A percentile compares a stretch with the other conserved stretches of the same genome.
phyloP scores from a whole-genome alignment of 92 coral and sea anemone genomes.

The Zoanthus solanderi region DNA sequence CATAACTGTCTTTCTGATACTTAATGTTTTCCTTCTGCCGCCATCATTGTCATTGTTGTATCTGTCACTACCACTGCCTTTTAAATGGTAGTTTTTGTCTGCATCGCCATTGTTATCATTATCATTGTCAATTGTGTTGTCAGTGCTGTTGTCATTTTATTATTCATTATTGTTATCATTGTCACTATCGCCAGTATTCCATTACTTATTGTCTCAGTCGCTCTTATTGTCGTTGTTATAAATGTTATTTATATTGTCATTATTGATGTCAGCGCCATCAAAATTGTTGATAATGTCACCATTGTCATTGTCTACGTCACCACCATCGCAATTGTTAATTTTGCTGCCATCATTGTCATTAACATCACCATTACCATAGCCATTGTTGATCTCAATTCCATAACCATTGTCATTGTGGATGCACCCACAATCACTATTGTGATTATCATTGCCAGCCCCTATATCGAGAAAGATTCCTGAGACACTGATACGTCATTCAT shows the following conservation, averaged over 20 bases:
- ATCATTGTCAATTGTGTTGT: too few species aligned
- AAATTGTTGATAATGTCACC: neutral
- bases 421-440: neutral
- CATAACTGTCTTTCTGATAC: too few species aligned
- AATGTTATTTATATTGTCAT: neutral
- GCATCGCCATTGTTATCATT: neutral
- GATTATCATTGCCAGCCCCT: too few species aligned
- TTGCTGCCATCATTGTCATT: neutral
- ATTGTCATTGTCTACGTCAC: neutral
- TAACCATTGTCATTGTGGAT: neutral
- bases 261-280: neutral
- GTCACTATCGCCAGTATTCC: neutral
- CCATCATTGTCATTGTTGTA: neutral
- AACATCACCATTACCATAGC: neutral
- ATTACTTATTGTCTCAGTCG: too few species aligned
- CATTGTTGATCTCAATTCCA: neutral
- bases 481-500: too few species aligned
- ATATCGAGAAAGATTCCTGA: too few species aligned
- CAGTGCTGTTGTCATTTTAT: too few species aligned
- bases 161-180: neutral
- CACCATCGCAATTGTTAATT: neutral
- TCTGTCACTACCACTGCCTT: neutral
- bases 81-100: too few species aligned
- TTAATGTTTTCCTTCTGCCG: too few species aligned
- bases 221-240: too few species aligned